Evolutionary conservation across 35 echinoderm and acorn worm species (phyloP), one percentile per base, ranked within the genome.

Genomic region (Lytechinus variegatus): DNA sequence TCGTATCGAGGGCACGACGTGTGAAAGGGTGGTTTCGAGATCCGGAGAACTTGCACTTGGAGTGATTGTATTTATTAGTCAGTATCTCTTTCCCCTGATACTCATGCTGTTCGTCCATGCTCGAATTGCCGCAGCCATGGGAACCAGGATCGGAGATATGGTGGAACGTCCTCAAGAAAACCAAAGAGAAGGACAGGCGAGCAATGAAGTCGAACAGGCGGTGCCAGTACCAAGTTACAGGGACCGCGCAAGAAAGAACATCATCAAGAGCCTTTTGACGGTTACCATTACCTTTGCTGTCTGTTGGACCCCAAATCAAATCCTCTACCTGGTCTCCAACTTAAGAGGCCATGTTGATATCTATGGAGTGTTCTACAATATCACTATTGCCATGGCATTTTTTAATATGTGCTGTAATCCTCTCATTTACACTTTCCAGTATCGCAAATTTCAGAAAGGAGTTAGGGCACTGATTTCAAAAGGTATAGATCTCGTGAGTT

Each of bases 221-320:
- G 33, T 44, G 29, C 88, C 29, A 52, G 52, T 21, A 9, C 88
- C 92, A 13, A 95, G 10, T 28, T 61, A 52, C 16, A 86, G 51
- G 12, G 54, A 72, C 12, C 86, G 90, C 79, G 96, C 96, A 6
- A 19, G 94, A 10, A 58, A 86, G 24, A 97, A 97, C 94, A 95
- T 92, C 56, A 87, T 95, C 33, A 96, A 96, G 27, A 97, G 95
- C 8, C 96, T 98, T 12, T 55, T 96, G 4, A 96, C 97, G 4
- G 96, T 98, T 4, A 92, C 95, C 44, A 53, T 92, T 16, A 95
- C 95, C 8, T 98, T 97, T 56, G 95, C 95, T 19, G 60, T 98
- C 60, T 98, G 97, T 87, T 98, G 97, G 97, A 92, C 96, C 28
- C 97, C 97, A 27, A 98, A 98, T 44, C 96, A 97, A 92, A 95